Conservation (phyloP, 2,113 vertebrate species). For the Antennarius striatus region DNA sequence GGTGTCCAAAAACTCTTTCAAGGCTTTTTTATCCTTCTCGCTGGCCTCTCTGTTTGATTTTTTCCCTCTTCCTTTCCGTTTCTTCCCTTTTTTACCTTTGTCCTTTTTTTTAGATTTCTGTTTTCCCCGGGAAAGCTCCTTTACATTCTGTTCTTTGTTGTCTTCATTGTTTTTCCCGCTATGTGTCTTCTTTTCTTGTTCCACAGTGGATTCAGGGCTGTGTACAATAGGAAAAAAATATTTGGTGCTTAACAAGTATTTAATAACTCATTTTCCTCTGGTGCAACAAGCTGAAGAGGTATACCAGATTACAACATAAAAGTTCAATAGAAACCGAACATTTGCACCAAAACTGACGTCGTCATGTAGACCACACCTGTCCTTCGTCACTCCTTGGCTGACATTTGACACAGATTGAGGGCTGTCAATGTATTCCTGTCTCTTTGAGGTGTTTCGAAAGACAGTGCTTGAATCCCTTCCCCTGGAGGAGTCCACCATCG, state of each 20-base stretch:
- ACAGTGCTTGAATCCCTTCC: background rate
- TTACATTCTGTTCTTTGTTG: constrained; percentile 30
- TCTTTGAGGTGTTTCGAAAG: constrained; percentile 5
- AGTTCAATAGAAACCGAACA: background rate
- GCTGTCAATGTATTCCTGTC: constrained; percentile 12
- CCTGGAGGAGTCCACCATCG: constrained; percentile 4
- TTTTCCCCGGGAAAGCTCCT: constrained; percentile 42
- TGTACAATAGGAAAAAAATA: background rate
- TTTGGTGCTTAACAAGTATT: constrained; percentile 29
- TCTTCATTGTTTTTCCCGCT: constrained; percentile 28
- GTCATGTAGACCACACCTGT: constrained; percentile 39
- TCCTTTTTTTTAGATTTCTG: constrained; percentile 68
- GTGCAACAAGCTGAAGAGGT: background rate
- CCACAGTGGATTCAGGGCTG: constrained; percentile 38
- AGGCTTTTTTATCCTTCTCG: constrained; percentile 64
- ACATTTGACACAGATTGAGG: constrained; percentile 17
- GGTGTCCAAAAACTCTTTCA: constrained; percentile 71
- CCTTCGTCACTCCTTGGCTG: constrained; percentile 30
- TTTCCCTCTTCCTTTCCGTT: constrained; percentile 73
- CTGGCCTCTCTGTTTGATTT: constrained; percentile 70
- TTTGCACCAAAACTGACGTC: background rate
- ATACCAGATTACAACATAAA: constrained; percentile 15
- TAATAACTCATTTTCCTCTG: constrained; percentile 8
- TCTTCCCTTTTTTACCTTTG: constrained; percentile 79
- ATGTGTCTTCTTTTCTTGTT: constrained; percentile 30